Evolutionary conservation across 1,140 invertebrate species (phyloP).

Genomic region (Acyrthosiphon pisum): DNA sequence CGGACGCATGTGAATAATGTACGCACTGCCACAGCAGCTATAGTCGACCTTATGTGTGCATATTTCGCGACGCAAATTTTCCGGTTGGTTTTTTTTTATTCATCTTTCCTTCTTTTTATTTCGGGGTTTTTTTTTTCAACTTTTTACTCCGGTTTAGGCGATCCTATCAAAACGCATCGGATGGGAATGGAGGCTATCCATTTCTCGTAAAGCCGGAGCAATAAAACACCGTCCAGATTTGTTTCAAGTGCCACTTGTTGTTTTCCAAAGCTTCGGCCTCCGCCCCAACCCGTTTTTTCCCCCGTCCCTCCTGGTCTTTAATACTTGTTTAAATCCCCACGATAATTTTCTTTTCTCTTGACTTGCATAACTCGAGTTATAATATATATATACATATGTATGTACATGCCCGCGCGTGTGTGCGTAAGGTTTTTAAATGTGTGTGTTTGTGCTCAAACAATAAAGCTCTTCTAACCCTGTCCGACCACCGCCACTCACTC

Average conservation of each 20-base stretch:
- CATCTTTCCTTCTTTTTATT: not conserved
- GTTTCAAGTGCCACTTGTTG: slow-evolving; percentile 48
- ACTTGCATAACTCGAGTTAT: slow-evolving; percentile 28
- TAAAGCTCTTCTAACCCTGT: not conserved
- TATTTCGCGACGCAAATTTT: slow-evolving; percentile 2
- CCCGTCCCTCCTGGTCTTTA: not conserved
- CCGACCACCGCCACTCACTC: not conserved
- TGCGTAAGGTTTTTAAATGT: not conserved
- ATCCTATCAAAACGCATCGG: slow-evolving; percentile 29
- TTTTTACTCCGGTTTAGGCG: not conserved
- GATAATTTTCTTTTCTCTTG: slow-evolving; percentile 38
- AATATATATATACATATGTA: not conserved
- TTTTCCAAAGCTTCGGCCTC: slow-evolving; percentile 6
- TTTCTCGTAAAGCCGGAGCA: slow-evolving; percentile 17
- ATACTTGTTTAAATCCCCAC: slow-evolving; percentile 5
- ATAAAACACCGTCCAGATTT: slow-evolving; percentile 39
- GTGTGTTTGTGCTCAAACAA: not conserved
- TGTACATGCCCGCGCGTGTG: not conserved
- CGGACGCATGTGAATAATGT: not conserved
- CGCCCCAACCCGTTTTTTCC: not conserved
- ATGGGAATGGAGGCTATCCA: not conserved
- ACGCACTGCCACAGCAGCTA: not conserved
- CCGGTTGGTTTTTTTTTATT: not conserved
- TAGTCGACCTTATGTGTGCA: not conserved
- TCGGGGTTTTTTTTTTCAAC: not conserved